These are phyloP conservation scores for Neopipo cinnamomea DNA, from an alignment of 2,113 vertebrate species.

Conservation along the genomic window DNA sequence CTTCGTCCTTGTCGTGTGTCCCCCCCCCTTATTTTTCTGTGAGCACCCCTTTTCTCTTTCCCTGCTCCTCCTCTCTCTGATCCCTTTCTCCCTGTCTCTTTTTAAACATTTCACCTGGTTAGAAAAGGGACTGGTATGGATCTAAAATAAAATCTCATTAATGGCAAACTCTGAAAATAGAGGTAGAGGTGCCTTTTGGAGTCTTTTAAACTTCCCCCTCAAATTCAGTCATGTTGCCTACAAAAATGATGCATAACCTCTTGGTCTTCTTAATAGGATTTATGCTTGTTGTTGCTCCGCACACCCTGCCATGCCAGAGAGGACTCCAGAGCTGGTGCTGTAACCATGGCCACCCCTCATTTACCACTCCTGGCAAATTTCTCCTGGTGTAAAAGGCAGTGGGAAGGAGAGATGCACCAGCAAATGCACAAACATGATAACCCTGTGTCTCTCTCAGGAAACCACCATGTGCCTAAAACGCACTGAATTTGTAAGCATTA, in stretches of 20 bases:
- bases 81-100: not conserved
- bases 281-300: constrained; percentile 40
- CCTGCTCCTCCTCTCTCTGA: not conserved
- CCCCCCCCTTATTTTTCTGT: not conserved
- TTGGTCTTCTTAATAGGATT: constrained; percentile 69
- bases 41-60: not conserved
- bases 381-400: not conserved
- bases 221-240: constrained; percentile 40
- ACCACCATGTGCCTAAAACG: not conserved
- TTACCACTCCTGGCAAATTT: constrained; percentile 38
- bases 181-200: not conserved
- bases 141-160: not conserved
- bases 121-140: not conserved
- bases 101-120: not conserved
- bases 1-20: not conserved
- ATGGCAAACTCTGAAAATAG: constrained; percentile 3
- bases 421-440: constrained; percentile 22
- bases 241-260: constrained; percentile 33
- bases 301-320: constrained; percentile 32
- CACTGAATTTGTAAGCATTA: not conserved
- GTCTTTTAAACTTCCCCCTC: not conserved
- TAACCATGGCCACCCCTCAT: constrained; percentile 62
- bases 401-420: not conserved
- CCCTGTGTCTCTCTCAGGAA: not conserved
- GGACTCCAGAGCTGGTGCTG: constrained; percentile 40